A percentile compares a stretch with the other conserved stretches of the same genome.
Conservation (phyloP, 2,888 invertebrate genomes). For the Papilio elwesi region DNA sequence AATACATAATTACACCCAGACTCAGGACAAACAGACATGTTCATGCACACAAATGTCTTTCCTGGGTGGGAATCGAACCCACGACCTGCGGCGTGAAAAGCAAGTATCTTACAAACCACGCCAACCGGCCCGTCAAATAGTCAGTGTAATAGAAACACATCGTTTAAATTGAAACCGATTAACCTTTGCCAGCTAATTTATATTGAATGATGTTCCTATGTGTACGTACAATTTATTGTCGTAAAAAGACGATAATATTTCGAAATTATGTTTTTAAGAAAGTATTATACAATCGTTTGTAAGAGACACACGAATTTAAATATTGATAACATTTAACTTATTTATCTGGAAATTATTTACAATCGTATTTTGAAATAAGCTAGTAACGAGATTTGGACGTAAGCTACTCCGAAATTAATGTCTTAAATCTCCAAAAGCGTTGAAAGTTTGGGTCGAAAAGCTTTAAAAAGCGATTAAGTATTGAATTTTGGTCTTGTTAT, state of each 20-base stretch:
- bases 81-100: too few relatives aligned
- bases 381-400: neutral
- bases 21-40: too few relatives aligned
- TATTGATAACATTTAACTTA: conserved; percentile 3
- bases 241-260: neutral
- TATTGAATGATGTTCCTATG: conserved; percentile 7
- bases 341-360: neutral
- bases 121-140: too few relatives aligned
- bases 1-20: too few relatives aligned
- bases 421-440: neutral
- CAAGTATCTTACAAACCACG: too few relatives aligned
- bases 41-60: too few relatives aligned
- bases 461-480: conserved; percentile 60
- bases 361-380: neutral
- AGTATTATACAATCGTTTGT: conserved; percentile 18
- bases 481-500: conserved; percentile 59
- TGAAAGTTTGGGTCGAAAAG: conserved; percentile 47
- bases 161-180: conserved; percentile 25
- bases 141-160: conserved; percentile 27
- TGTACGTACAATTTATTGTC: conserved; percentile 1
- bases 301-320: too few relatives aligned
- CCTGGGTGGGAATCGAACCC: too few relatives aligned
- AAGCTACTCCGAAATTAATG: neutral
- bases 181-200: conserved; percentile 25
- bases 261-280: conserved; percentile 11